Conservation (phyloP, 2,888 invertebrate species). For the Pseudococcus jackbeardsleyi region DNA sequence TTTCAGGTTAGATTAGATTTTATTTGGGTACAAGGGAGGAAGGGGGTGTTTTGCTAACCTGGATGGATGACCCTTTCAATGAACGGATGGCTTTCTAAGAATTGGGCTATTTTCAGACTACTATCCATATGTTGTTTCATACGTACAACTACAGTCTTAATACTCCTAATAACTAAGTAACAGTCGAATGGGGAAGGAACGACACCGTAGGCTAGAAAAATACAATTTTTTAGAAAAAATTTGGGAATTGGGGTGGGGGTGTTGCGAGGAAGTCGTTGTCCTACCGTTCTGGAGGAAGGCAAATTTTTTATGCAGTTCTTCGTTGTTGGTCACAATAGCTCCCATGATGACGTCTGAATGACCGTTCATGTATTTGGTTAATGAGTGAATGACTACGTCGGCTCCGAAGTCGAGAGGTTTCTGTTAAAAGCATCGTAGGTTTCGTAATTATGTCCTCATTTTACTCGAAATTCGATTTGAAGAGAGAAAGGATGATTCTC, state of each 20-base stretch:
- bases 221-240: not conserved
- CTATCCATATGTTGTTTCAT: slow-evolving; percentile 91
- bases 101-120: slow-evolving; percentile 82
- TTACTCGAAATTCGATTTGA: not conserved
- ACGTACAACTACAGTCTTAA: slow-evolving; percentile 91
- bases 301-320: slow-evolving; percentile 65
- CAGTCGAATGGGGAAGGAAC: slow-evolving; percentile 98
- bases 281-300: slow-evolving; percentile 66
- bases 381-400: slow-evolving; percentile 68
- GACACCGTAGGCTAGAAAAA: slow-evolving; percentile 83
- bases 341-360: slow-evolving; percentile 69
- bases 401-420: slow-evolving; percentile 68
- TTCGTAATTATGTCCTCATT: not conserved
- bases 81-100: slow-evolving; percentile 82
- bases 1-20: not conserved
- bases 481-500: too few species aligned
- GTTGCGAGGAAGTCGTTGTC: not conserved
- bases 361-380: slow-evolving; percentile 68
- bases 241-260: not conserved
- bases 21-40: not conserved
- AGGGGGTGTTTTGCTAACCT: slow-evolving; percentile 72
- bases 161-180: slow-evolving; percentile 89
- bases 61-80: slow-evolving; percentile 88
- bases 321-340: slow-evolving; percentile 67
- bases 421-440: slow-evolving; percentile 65